Evolutionary conservation across 2,113 vertebrate species (phyloP), one percentile per base, ranked within the genome.

Genomic region (Peromyscus leucopus): DNA sequence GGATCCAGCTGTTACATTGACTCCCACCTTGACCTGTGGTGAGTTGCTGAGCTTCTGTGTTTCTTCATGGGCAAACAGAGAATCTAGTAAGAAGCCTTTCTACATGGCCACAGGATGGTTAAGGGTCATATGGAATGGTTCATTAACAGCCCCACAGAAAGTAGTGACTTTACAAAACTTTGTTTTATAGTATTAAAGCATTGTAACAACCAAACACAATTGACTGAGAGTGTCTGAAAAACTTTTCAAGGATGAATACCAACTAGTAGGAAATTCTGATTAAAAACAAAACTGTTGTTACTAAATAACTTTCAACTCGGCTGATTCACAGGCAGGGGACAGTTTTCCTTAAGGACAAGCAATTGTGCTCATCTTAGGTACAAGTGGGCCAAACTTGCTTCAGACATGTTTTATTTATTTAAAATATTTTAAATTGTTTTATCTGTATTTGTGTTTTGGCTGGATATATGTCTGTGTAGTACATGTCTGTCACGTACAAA

Each of bases 211-310:
- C 28, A 65, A 85, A 26, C 84, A 57, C 84, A 57, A 92, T 36
- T 57, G 28, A 36, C 87, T 71, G n/a, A 82, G 22, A 90, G 76
- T 1, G 7, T 80, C 71, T 84, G 10, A 61, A 78, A 90, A 71
- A 82, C 63, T 61, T 85, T 69, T 95, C 84, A 74, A 84, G 48
- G 84, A 95, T 67, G 55, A 72, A 69, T 17, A 84, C 13, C 28
- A 95, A 85, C 15, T 42, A 75, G 13, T 36, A 69, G 36, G 31
- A 57, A 91, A 67, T 46, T 21, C 9, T 85, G 76, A 36, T 16
- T 39, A 89, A 63, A 69, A 93, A 72, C 26, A 86, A 90, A 78
- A 74, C 8, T 11, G 12, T 36, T 90, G 26, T 33, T 69, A 90
- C 42, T 86, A 69, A 57, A 31, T 39, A 76, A 80, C 22, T 80